Evolutionary conservation across 2,797 vertebrate genomes (phyloP).

Genomic region (Balearica regulorum): DNA sequence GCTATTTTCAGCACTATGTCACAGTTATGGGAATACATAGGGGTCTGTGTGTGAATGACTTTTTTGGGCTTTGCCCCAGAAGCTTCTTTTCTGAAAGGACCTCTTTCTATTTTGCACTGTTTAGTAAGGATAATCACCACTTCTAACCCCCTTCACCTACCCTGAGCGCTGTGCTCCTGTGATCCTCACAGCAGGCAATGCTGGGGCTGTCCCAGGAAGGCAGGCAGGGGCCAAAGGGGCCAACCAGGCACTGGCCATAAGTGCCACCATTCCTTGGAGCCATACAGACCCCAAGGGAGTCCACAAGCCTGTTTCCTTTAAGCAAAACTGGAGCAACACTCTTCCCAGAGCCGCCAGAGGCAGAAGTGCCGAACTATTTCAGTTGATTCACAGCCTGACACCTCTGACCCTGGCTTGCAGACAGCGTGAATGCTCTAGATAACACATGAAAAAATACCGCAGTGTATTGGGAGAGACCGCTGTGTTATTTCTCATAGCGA

Average conservation of each 20-base stretch:
- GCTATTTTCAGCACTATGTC: not conserved
- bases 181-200: not conserved
- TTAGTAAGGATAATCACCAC: not conserved
- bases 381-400: not conserved
- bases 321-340: not conserved
- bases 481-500: not conserved
- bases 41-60: not conserved
- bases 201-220: not conserved
- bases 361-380: not conserved
- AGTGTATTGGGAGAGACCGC: not conserved
- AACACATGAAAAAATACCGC: not conserved
- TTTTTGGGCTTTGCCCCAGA: not conserved
- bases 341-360: not conserved
- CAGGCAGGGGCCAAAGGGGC: not conserved
- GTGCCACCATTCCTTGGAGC: not conserved
- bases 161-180: fast-evolving
- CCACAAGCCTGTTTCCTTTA: not conserved
- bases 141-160: not conserved
- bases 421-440: not conserved
- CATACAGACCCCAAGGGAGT: not conserved
- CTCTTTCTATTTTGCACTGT: not conserved
- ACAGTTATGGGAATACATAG: not conserved
- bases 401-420: not conserved
- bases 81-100: not conserved
- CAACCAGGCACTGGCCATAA: not conserved